phyloP scores from a whole-genome alignment of 2,888 invertebrate species.

The Amphiduros pacificus region DNA sequence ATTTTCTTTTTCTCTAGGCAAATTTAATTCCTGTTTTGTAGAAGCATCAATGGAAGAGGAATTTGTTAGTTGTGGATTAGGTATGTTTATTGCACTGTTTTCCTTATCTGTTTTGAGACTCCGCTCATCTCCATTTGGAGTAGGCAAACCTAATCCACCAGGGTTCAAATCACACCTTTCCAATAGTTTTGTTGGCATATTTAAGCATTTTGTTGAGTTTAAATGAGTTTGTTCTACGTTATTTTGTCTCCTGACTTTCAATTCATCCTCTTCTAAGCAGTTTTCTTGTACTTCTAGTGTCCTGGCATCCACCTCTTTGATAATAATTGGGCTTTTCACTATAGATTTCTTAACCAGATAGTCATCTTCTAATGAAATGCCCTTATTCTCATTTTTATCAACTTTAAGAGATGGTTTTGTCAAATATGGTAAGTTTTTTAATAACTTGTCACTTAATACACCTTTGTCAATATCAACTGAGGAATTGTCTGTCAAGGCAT shows the following conservation, averaged over 20 bases:
- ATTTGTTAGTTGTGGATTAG: too few species aligned
- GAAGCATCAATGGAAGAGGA: too few species aligned
- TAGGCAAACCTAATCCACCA: conserved; percentile 5
- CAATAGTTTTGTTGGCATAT: conserved; percentile 14
- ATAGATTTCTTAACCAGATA: conserved; percentile 11
- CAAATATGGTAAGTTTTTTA: conserved; percentile 13
- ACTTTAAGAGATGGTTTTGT: conserved; percentile 5
- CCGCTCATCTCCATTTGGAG: not conserved
- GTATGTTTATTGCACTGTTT: too few species aligned
- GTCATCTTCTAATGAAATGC: conserved; percentile 6
- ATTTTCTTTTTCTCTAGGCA: too few species aligned
- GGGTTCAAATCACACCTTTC: conserved; percentile 17
- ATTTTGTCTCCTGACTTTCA: too few species aligned
- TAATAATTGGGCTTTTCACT: conserved; percentile 8
- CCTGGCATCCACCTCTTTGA: conserved; percentile 7
- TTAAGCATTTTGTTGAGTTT: conserved; percentile 10
- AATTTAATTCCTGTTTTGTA: too few species aligned
- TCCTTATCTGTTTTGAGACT: too few species aligned
- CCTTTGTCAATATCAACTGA: conserved; percentile 4
- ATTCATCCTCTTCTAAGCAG: not conserved
- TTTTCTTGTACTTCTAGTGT: conserved; percentile 6
- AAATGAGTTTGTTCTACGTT: conserved; percentile 5
- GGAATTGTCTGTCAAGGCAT: conserved; percentile 21
- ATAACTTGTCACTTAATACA: conserved; percentile 12
- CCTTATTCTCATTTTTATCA: conserved; percentile 6